phyloP scores from a whole-genome alignment of 2,888 invertebrate genomes.

The Acanthosepion esculentum region DNA sequence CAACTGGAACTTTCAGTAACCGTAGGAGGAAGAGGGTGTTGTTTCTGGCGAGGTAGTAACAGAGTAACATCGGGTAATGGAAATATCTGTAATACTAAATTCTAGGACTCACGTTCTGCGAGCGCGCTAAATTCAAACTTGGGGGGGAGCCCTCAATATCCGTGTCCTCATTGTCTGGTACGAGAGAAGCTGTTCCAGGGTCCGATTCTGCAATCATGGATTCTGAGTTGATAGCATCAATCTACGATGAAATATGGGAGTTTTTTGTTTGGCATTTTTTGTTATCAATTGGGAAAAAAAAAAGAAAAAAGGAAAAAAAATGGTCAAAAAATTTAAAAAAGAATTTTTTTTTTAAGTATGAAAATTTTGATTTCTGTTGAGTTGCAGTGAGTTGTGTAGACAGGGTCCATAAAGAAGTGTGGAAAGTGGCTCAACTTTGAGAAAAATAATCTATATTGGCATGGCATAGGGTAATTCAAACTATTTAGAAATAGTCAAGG shows the following conservation, averaged over 20 bases:
- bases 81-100: slow-evolving; percentile 40
- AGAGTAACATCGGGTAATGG: not conserved
- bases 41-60: not conserved
- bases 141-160: slow-evolving; percentile 39
- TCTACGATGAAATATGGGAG: slow-evolving; percentile 44
- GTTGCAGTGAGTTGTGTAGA: not conserved
- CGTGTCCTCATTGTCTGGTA: slow-evolving; percentile 41
- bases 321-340: not conserved
- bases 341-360: not conserved
- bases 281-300: not conserved
- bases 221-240: slow-evolving; percentile 44
- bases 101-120: slow-evolving; percentile 46
- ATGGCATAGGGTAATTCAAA: too few relatives aligned
- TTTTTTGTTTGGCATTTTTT: slow-evolving; percentile 10
- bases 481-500: too few relatives aligned
- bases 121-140: slow-evolving; percentile 41
- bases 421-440: not conserved
- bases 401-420: not conserved
- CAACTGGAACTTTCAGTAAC: not conserved
- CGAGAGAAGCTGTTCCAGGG: slow-evolving; percentile 23
- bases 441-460: too few relatives aligned
- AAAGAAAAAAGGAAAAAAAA: not conserved
- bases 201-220: slow-evolving; percentile 45
- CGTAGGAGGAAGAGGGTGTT: not conserved
- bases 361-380: not conserved